These are phyloP conservation scores for Papilio polyxenes DNA, from an alignment of 1,140 invertebrate genomes.

Conservation along the genomic window DNA sequence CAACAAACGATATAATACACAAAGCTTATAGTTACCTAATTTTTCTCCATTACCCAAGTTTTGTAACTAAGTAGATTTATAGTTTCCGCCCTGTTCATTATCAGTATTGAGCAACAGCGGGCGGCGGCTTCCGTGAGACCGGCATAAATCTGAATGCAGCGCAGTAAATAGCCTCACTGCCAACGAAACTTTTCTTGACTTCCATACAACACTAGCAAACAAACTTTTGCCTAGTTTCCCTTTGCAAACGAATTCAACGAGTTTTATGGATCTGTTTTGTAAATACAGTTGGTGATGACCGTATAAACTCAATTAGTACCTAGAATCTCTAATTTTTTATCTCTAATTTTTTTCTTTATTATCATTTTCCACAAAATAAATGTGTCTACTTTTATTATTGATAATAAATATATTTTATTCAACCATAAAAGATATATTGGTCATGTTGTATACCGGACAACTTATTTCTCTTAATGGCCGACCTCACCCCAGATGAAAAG, in stretches of 20 bases:
- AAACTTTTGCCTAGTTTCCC: constrained; percentile 45
- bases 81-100: constrained; percentile 80
- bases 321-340: too few species aligned
- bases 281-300: not conserved
- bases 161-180: constrained; percentile 62
- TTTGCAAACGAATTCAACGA: constrained; percentile 44
- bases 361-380: not conserved
- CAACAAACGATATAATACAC: constrained; percentile 59
- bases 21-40: constrained; percentile 67
- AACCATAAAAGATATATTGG: constrained; percentile 39
- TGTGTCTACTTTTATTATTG: not conserved
- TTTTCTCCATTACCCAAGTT: constrained; percentile 74
- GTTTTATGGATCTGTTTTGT: constrained; percentile 43
- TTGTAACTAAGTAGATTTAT: constrained; percentile 76
- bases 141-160: constrained; percentile 78
- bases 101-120: constrained; percentile 66
- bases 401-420: constrained; percentile 30
- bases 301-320: not conserved
- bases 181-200: constrained; percentile 59
- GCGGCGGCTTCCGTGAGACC: constrained; percentile 52
- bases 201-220: constrained; percentile 54
- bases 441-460: constrained; percentile 45
- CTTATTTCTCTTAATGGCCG: constrained; percentile 36
- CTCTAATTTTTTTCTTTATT: too few species aligned
- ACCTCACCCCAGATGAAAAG: constrained; percentile 54